Evolutionary conservation across 1,140 invertebrate species (phyloP), one percentile per base, ranked within the genome.

Genomic region (Aradophagus sp.): DNA sequence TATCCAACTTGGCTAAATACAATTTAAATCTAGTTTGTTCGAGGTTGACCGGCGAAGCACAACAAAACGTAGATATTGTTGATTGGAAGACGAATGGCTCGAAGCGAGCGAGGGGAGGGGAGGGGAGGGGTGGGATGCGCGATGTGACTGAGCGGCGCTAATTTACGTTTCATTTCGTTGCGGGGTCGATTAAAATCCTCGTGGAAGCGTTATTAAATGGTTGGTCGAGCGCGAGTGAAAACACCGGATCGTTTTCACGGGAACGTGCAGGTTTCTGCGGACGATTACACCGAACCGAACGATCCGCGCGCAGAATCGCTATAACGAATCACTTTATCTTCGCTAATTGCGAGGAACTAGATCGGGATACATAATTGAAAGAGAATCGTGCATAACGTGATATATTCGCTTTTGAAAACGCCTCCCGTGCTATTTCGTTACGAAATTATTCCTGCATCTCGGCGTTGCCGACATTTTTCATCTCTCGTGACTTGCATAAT

Each of bases 311-410:
- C 53, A 59, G 61, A 65, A 71, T 65, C 68, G 52, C 58, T 63
- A 63, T 63, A 70, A 70, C 67, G 67, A 70, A 70, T 70, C 67
- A 70, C 67, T 70, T 70, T 63, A 70, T 70, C 67, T 62, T 53
- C 67, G 68, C 68, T 71, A 71, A 71, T 71, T 71, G 68, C 68
- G 61, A 47, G 39, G 68, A 71, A 71, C 53, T 65, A 71, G 59
- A 71, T 65, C 68, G 59, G 39, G 68, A 58, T 65, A 53, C 59
- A 41, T 71, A 71, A 71, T 65, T 71, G 59, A 63, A 71, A 72
- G 61, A 72, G 55, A 65, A 48, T 72, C 69, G 69, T 66, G 55
- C 62, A 72, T 72, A 62, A 72, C 56, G 56, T 56, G 55, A 66
- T 72, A 66, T 56, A 59, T 62, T 58, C 58, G n/a, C 65, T 52